Base-by-base conservation (phyloP, 2,113 vertebrate species). In the Girardinichthys multiradiatus region DNA sequence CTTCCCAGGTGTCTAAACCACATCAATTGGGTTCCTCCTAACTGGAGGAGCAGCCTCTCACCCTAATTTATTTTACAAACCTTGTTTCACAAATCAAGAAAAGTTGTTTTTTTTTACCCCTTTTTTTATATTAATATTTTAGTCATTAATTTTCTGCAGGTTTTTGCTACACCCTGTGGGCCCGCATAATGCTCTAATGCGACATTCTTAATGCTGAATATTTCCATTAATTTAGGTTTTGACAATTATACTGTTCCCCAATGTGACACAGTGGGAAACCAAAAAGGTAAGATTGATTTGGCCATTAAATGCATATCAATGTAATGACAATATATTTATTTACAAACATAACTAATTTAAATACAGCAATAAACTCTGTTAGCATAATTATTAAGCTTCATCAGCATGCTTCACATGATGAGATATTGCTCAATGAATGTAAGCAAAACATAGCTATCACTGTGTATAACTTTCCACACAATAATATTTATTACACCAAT, bases 371-470 rank as follows among this genome's bases (percentile, higher is more conserved):
- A 64, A n/a, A 73, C 21, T 12, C n/a, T 42, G 76, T 70, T 81
- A 80, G 68, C 76, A 76, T 84, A 77, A 80, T 74, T 75, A 80
- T 87, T 61, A 17, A 24, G 70, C 79, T 77, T 57, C n/a, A 64
- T 30, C 77, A 68, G 19, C 63, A 60, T 74, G 58, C 63, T 28
- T 74, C 35, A 48, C 28, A 66, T 74, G 57, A 72, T 65, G 66
- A 74, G 59, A 85, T 70, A 72, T 71, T 81, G 68, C 77, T 68
- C 68, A 39, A 66, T 77, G 13, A 68, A 81, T 70, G 64, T 75
- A 77, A 81, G 77, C 64, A 72, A 35, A 69, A 33, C 51, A 12
- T 13, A 75, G 48, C 30, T 9, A 10, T 30, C 77, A 54, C 39
- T 63, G 62, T 70, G 42, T 70, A 31, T 68, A 79, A 75, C 61